A percentile compares a stretch with the other conserved stretches of the same genome.
Conservation (phyloP, 2,113 vertebrate genomes). For the Sapajus apella region DNA sequence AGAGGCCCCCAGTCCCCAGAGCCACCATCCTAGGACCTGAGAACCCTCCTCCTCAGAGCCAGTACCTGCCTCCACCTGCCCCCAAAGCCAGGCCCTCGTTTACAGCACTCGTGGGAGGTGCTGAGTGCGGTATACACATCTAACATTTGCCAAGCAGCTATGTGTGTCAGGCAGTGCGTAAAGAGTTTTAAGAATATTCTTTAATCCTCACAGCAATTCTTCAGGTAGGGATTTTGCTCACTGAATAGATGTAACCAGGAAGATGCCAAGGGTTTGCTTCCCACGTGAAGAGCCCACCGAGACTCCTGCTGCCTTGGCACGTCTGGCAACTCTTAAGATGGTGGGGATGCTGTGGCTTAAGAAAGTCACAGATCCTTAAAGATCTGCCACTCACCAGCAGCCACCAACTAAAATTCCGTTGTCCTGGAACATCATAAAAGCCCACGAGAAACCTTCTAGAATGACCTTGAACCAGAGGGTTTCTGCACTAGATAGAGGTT, state of each 20-base stretch:
- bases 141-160: neutral
- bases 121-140: too few relatives aligned
- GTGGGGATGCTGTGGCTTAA: neutral
- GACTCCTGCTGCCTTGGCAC: rapidly evolving
- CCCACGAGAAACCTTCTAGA: neutral
- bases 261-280: neutral
- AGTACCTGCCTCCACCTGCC: too few relatives aligned
- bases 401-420: neutral
- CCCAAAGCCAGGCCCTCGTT: neutral
- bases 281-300: neutral
- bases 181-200: neutral
- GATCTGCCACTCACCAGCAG: neutral
- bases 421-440: neutral
- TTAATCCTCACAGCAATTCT: neutral
- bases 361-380: neutral
- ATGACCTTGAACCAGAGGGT: neutral
- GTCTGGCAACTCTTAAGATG: neutral
- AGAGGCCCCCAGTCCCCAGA: neutral
- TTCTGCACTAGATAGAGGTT: neutral
- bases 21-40: neutral
- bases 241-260: neutral
- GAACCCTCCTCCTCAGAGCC: too few relatives aligned
- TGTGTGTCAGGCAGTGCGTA: too few relatives aligned
- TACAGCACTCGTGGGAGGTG: rapidly evolving
- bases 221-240: neutral